Evolutionary conservation across 1,140 invertebrate genomes (phyloP).

Genomic region (Himalopsyche phryganea): DNA sequence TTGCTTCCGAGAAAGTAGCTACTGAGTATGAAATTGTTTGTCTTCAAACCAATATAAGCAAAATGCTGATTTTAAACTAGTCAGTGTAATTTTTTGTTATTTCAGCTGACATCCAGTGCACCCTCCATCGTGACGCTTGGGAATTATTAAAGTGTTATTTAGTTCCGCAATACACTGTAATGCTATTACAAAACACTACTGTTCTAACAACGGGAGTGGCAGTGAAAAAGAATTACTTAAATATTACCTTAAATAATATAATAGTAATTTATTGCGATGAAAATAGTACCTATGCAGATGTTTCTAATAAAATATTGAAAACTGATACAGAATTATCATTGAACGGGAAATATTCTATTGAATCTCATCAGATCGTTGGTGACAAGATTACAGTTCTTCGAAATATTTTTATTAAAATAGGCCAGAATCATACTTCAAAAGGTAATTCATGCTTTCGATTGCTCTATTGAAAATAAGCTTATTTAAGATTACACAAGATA

Average conservation of each 20-base stretch:
- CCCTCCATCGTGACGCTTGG: constrained; percentile 30
- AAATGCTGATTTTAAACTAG: too few species aligned
- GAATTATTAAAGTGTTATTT: constrained; percentile 19
- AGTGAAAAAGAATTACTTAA: constrained; percentile 28
- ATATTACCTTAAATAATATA: constrained; percentile 32
- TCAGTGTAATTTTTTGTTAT: constrained; percentile 16
- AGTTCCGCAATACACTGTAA: constrained; percentile 25
- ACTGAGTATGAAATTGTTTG: too few species aligned
- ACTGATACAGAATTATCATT: not conserved
- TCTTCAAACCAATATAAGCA: too few species aligned
- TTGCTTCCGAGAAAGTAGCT: too few species aligned
- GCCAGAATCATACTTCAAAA: not conserved
- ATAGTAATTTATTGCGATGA: constrained; percentile 22
- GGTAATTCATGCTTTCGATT: too few species aligned
- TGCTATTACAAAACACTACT: constrained; percentile 24
- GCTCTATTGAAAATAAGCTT: too few species aligned
- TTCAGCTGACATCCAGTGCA: constrained; percentile 31
- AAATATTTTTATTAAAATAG: constrained; percentile 3
- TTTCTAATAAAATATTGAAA: not conserved
- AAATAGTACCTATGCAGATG: constrained; percentile 14
- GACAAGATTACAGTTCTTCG: constrained; percentile 10
- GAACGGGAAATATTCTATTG: constrained; percentile 4
- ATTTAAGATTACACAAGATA: too few species aligned
- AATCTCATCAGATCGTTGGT: not conserved
- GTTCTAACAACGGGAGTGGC: constrained; percentile 21